Conservation (phyloP, 1,140 invertebrate species). For the Sminthurides bifidus region DNA sequence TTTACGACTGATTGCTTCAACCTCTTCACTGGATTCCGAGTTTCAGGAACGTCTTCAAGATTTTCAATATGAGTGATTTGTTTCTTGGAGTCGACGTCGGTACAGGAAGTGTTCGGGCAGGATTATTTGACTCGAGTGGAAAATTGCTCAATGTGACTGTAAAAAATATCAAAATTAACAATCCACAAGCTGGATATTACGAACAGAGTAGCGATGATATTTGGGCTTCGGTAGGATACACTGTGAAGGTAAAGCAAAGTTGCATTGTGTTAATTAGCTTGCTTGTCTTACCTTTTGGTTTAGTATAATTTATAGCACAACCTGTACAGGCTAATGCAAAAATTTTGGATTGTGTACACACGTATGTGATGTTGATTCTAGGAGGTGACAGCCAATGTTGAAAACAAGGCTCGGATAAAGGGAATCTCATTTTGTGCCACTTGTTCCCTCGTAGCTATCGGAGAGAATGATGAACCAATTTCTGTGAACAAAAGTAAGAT, state of each 20-base stretch:
- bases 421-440: conserved; percentile 94
- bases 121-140: conserved; percentile 55
- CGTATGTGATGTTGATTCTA: conserved; percentile 33
- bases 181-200: conserved; percentile 61
- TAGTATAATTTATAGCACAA: too few relatives aligned
- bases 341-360: neutral
- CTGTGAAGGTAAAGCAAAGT: conserved; percentile 49
- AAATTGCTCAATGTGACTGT: conserved; percentile 50
- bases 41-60: too few relatives aligned
- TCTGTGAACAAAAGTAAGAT: conserved; percentile 52
- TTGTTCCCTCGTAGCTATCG: conserved; percentile 78
- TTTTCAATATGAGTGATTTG: conserved; percentile 36
- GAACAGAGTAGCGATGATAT: conserved; percentile 89
- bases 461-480: conserved; percentile 54
- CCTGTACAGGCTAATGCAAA: neutral
- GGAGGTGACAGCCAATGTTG: conserved; percentile 47
- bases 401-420: conserved; percentile 47
- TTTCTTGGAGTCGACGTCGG: conserved; percentile 91
- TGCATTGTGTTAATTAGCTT: neutral
- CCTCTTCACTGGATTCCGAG: too few relatives aligned
- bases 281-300: too few relatives aligned
- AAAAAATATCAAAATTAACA: conserved; percentile 60
- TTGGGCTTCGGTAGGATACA: conserved; percentile 58
- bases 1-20: too few relatives aligned
- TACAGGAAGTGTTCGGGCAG: conserved; percentile 74